phyloP scores from a whole-genome alignment of 37 sponge, comb jelly and placozoan genomes.

The Hormiphora californensis region DNA sequence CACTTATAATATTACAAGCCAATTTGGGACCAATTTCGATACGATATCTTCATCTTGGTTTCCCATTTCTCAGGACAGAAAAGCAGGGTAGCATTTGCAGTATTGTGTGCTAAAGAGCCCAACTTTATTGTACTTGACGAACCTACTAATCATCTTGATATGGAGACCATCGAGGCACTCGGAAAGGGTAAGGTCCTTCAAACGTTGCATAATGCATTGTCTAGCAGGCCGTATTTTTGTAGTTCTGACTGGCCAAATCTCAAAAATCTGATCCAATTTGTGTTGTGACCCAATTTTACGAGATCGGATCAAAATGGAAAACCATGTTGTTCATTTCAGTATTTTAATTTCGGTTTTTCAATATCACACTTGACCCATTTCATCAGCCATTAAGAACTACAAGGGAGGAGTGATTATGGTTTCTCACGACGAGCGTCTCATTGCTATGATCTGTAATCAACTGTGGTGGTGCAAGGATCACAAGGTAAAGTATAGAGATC shows the following conservation, averaged over 20 bases:
- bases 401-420: conserved; percentile 89
- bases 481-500: conserved; percentile 54
- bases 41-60: no score
- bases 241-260: background rate
- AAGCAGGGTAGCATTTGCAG: conserved; percentile 41
- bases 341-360: background rate
- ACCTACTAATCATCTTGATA: conserved; percentile 89
- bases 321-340: no score
- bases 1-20: no score
- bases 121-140: conserved; percentile 80
- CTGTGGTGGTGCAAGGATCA: conserved; percentile 73
- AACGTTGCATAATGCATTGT: background rate
- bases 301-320: no score
- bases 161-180: conserved; percentile 82
- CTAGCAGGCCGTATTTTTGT: background rate
- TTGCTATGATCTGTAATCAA: conserved; percentile 61
- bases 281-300: no score
- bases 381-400: conserved; percentile 30
- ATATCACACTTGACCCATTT: background rate
- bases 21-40: no score
- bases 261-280: background rate
- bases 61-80: conserved; percentile 35
- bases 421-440: conserved; percentile 85
- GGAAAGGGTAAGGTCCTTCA: conserved; percentile 26
- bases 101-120: conserved; percentile 60